Evolutionary conservation across 2,797 vertebrate genomes (phyloP), one percentile per base, ranked within the genome.

Genomic region (Pogonophryne albipinna): DNA sequence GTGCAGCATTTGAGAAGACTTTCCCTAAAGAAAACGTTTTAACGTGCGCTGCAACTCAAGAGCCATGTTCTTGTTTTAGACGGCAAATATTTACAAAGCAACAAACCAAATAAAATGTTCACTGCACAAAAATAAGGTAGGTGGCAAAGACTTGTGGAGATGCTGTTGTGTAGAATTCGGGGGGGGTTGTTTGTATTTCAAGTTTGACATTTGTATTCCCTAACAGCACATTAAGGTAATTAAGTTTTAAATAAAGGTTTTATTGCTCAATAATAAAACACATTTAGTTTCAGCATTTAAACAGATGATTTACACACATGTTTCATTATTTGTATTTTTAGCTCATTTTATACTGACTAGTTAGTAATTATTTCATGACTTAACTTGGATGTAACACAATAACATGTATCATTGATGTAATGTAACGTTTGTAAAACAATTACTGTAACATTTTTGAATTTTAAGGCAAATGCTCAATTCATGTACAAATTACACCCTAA

Each of bases 11-110:
- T 71, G 73, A 89, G 74, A 50, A 52, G 72, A 57, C 68, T 55
- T 78, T 87, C 85, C 87, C 81, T 72, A 62, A 88, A 83, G 86
- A 90, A 90, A 68, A 27, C 27, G 4, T 88, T 87, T 82, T 84
- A 90, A 87, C 84, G 89, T 87, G 83, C 11, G 51, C 87, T 74
- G 79, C 75, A 78, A 71, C 86, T 90, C 86, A 23, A 85, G 89
- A 91, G 80, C 79, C 91, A 82, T 87, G 86, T 82, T 92, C 92
- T 91, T 89, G 87, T 93, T 93, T 93, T 92, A 93, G 92, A 89
- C 74, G 76, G 91, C 91, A 94, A 95, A 95, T 94, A 94, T 94
- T 94, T 91, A 93, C 86, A 79, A 84, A 92, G 79, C 78, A 31
- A 31, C 14, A 10, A 23, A 92, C 93, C 93, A 94, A 93, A 76